Base-by-base conservation (phyloP, 1,140 invertebrate genomes). In the Heliconius nattereri region DNA sequence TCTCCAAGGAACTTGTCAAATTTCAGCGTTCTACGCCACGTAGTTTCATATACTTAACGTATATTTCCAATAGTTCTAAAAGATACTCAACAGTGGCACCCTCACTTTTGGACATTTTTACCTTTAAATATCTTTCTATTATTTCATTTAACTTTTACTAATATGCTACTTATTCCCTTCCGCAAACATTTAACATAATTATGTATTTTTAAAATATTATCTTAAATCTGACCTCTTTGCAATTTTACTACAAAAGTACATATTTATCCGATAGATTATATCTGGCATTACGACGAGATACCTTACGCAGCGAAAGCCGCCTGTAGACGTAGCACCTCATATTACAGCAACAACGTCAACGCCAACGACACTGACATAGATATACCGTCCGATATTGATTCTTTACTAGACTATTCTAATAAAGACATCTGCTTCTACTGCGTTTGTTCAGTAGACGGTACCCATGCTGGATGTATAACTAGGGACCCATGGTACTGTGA, bases 251-350 rank as follows among this genome's bases (percentile, higher is more conserved):
- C 13, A 66, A 16, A 6, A 11, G 11, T 7, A 66, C n/a, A 66
- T 29, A 16, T 66, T 66, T 66, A 29, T 66, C 13, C 13, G 29
- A 66, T 85, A 94, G 92, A 94, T 87, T 90, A 89, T 75, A 82
- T 94, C 32, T 94, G 91, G 91, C 91, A 93, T 82, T 84, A 90
- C 78, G 92, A 92, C 71, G 92, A 94, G 77, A 94, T 94, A 52
- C 92, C 92, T 0, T 94, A 91, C 79, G 85, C 87, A 9, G 11
- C 86, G 5, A 86, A 81, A 9, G 87, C 89, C 0, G 87, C 83
- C 16, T 93, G 92, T 78, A 81, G 75, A 29, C 82, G 92, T n/a
- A 86, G 88, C 8, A 82, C 80, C 7, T 89, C 91, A 0, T 94
- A 91, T 81, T 93, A 94, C 84, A 89, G 84, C 29, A 93, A 92